Conservation (phyloP, 2,113 vertebrate species). For the Indri indri region DNA sequence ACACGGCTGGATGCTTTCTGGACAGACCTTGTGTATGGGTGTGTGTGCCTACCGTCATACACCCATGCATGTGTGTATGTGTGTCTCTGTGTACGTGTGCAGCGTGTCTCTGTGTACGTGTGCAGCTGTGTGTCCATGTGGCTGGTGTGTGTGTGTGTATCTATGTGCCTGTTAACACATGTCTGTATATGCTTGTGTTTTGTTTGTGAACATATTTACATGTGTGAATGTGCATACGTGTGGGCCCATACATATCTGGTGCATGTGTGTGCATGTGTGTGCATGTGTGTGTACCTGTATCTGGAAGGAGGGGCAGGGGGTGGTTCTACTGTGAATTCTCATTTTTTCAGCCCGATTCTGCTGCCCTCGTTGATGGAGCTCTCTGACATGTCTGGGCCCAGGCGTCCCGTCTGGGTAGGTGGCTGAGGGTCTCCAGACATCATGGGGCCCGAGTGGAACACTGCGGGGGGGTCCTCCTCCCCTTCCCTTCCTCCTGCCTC, state of each 20-base stretch:
- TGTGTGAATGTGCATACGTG: not conserved
- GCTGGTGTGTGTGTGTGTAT: not conserved
- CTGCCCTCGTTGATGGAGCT: not conserved
- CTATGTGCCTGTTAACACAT: too few species aligned
- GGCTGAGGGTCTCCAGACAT: not conserved
- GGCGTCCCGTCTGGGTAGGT: not conserved
- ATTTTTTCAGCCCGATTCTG: not conserved
- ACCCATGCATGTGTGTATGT: not conserved
- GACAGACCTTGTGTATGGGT: too few species aligned
- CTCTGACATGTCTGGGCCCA: not conserved
- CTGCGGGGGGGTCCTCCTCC: not conserved
- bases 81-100: not conserved
- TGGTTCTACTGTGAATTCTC: not conserved
- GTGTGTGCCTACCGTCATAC: not conserved
- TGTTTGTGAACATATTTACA: not conserved
- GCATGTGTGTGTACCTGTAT: too few species aligned
- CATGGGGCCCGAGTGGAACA: not conserved
- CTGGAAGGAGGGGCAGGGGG: too few species aligned
- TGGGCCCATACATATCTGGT: not conserved
- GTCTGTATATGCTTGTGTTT: not conserved
- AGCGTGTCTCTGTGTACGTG: not conserved
- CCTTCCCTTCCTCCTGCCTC: too few species aligned
- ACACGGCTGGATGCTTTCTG: too few species aligned
- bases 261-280: fast-evolving
- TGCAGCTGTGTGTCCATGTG: not conserved